phyloP scores from a whole-genome alignment of 2,888 invertebrate genomes.

The Aphodius sticticus region DNA sequence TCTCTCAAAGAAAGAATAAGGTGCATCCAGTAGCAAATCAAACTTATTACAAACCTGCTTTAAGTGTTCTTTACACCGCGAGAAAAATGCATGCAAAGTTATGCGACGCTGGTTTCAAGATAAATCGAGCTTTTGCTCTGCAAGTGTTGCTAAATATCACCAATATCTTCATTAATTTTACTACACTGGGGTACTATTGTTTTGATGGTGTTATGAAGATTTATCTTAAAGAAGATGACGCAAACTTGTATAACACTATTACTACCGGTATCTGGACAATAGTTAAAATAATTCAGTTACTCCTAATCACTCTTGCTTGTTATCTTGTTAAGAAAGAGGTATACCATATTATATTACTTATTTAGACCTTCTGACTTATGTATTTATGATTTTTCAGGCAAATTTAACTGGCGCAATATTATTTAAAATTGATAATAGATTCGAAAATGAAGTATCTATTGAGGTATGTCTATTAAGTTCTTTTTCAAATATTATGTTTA shows the following conservation, averaged over 20 bases:
- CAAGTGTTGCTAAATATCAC: slow-evolving; percentile 37
- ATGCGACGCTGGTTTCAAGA: slow-evolving; percentile 31
- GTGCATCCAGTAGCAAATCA: slow-evolving; percentile 15
- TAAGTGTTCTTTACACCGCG: not conserved
- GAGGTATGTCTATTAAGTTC: slow-evolving; percentile 31
- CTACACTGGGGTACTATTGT: slow-evolving; percentile 41
- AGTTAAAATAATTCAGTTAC: slow-evolving; percentile 35
- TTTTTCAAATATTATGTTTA: not conserved
- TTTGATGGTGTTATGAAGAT: slow-evolving; percentile 37
- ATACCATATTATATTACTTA: not conserved
- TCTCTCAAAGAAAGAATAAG: not conserved
- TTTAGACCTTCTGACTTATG: not conserved
- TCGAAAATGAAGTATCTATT: slow-evolving; percentile 26
- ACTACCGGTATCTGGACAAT: slow-evolving; percentile 40
- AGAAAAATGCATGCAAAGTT: slow-evolving; percentile 36
- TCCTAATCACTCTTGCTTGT: slow-evolving; percentile 36
- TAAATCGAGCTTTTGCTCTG: slow-evolving; percentile 35
- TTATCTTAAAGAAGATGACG: slow-evolving; percentile 32
- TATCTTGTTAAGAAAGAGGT: slow-evolving; percentile 38
- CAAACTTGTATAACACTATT: slow-evolving; percentile 34
- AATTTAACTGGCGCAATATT: slow-evolving; percentile 30
- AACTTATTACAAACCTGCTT: not conserved
- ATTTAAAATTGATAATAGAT: slow-evolving; percentile 34
- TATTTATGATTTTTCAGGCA: slow-evolving; percentile 27
- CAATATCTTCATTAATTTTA: slow-evolving; percentile 39